Conservation (phyloP, 1,140 invertebrate genomes). For the Atta cephalotes region DNA sequence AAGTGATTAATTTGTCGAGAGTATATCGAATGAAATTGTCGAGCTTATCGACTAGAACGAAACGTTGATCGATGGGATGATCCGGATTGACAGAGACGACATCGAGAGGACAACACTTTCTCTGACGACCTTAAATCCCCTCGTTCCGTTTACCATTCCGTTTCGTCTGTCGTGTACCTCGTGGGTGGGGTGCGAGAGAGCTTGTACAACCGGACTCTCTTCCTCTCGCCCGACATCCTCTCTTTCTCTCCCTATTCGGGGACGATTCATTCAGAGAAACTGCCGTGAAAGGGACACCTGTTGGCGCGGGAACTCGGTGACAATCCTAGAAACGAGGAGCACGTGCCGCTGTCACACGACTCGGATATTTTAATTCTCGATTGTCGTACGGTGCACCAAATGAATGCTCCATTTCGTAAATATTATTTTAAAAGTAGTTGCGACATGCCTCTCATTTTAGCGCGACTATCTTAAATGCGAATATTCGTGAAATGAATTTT, state of each 20-base stretch:
- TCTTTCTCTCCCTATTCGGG: constrained; percentile 77
- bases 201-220: constrained; percentile 82
- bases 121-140: constrained; percentile 79
- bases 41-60: neutral
- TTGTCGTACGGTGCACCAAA: neutral
- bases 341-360: constrained; percentile 64
- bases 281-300: constrained; percentile 87
- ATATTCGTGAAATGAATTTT: neutral
- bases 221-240: constrained; percentile 68
- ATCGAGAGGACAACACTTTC: constrained; percentile 70
- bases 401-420: neutral
- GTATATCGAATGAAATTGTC: neutral
- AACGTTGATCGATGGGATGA: neutral
- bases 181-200: constrained; percentile 82
- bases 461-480: neutral
- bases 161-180: constrained; percentile 85
- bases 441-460: neutral
- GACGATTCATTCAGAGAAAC: constrained; percentile 87
- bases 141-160: constrained; percentile 86
- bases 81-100: neutral
- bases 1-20: neutral
- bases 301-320: constrained; percentile 82
- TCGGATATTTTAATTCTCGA: constrained; percentile 24
- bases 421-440: constrained; percentile 12
- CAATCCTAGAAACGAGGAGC: constrained; percentile 83